phyloP scores from a whole-genome alignment of 2,797 vertebrate genomes.

The Neoniphon sammara region DNA sequence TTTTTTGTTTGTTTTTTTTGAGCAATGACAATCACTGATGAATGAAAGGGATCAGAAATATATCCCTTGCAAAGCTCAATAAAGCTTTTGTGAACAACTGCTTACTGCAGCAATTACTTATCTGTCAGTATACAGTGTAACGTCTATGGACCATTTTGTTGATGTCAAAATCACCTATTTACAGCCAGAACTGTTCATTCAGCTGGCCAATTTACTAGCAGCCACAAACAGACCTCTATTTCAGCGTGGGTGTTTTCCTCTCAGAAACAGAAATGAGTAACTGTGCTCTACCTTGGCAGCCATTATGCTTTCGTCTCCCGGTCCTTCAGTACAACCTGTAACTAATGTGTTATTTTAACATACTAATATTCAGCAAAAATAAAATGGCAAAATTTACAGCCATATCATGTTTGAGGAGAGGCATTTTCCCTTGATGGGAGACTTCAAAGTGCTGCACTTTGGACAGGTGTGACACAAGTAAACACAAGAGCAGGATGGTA shows the following conservation, averaged over 20 bases:
- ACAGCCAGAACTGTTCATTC: slow-evolving; percentile 23
- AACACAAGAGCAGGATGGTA: slow-evolving; percentile 52
- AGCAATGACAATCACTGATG: slow-evolving; percentile 14
- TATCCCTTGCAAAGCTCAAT: slow-evolving; percentile 33
- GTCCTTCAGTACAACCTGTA: slow-evolving; percentile 23
- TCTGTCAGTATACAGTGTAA: slow-evolving; percentile 13
- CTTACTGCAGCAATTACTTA: slow-evolving; percentile 15
- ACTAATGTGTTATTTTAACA: slow-evolving; percentile 29
- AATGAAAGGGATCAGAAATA: slow-evolving; percentile 30
- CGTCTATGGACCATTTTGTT: slow-evolving; percentile 36
- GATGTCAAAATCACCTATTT: slow-evolving; percentile 32
- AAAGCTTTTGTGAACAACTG: slow-evolving; percentile 31
- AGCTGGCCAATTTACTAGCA: slow-evolving; percentile 30
- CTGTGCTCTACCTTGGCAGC: slow-evolving; percentile 26
- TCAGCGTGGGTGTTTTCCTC: slow-evolving; percentile 28
- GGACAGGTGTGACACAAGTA: slow-evolving; percentile 64
- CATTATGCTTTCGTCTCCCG: neutral
- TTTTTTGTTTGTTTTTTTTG: slow-evolving; percentile 14
- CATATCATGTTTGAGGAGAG: slow-evolving; percentile 38
- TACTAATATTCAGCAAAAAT: slow-evolving; percentile 30
- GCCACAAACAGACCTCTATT: slow-evolving; percentile 34
- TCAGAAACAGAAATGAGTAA: slow-evolving; percentile 31
- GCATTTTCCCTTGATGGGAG: slow-evolving; percentile 44
- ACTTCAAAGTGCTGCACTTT: slow-evolving; percentile 59
- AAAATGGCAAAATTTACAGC: slow-evolving; percentile 20